Percentiles rank a stretch among this genome's conserved stretches.
Evolutionary conservation across 2,888 invertebrate species (phyloP).

Genomic region (Bombylius major): DNA sequence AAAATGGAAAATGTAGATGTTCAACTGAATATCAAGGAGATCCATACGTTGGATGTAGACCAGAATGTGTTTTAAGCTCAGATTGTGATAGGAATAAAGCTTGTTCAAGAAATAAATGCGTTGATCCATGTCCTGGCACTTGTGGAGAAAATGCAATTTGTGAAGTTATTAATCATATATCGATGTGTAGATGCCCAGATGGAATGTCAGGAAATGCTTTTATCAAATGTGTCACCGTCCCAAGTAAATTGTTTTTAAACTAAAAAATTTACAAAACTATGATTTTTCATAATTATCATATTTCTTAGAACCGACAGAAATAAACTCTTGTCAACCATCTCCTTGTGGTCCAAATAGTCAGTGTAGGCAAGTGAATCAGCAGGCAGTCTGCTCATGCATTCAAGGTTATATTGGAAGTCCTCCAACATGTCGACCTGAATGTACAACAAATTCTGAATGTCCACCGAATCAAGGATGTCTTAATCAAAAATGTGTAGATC

Average conservation of each 20-base stretch:
- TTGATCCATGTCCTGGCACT: slow-evolving; percentile 58
- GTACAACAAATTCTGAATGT: slow-evolving; percentile 58
- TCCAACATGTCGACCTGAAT: slow-evolving; percentile 60
- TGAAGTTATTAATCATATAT: slow-evolving; percentile 63
- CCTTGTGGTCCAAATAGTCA: slow-evolving; percentile 61
- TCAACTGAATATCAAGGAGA: slow-evolving; percentile 59
- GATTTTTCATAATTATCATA: neutral
- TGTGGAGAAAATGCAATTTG: slow-evolving; percentile 70
- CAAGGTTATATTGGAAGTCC: slow-evolving; percentile 53
- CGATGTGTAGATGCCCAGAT: slow-evolving; percentile 60
- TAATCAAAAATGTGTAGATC: slow-evolving; percentile 58
- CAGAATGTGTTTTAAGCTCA: slow-evolving; percentile 63
- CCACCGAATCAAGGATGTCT: slow-evolving; percentile 54
- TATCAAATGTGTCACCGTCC: slow-evolving; percentile 43
- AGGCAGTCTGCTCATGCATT: slow-evolving; percentile 53
- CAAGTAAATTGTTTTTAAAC: slow-evolving; percentile 18
- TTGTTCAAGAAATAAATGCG: slow-evolving; percentile 61
- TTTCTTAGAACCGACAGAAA: slow-evolving; percentile 34
- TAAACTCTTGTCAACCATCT: slow-evolving; percentile 53
- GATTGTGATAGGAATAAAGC: slow-evolving; percentile 57
- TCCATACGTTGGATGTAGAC: slow-evolving; percentile 59
- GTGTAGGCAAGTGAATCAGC: slow-evolving; percentile 50
- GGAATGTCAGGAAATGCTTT: slow-evolving; percentile 73
- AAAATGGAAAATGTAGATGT: slow-evolving; percentile 56
- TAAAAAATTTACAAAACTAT: too few relatives aligned